Base-by-base conservation (phyloP, 2,888 invertebrate species). In the Phengaris arion region DNA sequence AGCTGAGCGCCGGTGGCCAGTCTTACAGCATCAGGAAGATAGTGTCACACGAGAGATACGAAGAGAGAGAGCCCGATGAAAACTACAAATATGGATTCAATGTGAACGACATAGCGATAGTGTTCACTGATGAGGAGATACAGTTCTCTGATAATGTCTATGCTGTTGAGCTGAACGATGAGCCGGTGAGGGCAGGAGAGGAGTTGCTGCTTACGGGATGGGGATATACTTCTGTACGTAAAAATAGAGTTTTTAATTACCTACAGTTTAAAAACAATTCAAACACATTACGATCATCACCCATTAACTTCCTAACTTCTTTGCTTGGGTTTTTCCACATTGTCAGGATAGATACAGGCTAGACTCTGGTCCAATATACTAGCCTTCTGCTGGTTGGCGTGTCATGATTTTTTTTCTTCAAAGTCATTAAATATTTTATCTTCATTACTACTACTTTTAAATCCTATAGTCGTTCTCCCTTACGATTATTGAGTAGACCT, bases 31-130 rank as follows among this genome's bases (percentile, higher is more conserved):
- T 94, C 51, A 85, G 91, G 0, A 90, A 90, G 77, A 83, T 93
- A 0, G 92, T 94, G 0, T 79, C 83, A 3, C 94, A 94, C 77
- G 89, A 92, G 59, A 81, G 87, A 0, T 94, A 94, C 68, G 89
- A 22, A 22, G 22, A 22, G 22, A 22, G 22, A 22, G 22, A 22
- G 22, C 22, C 22, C 22, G 22, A 22, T 22, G 22, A 22, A 22
- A 22, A 22, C 22, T 22, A 22, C 22, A 22, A 22, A 22, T 0
- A 22, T 0, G 1, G 22, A 22, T 22, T 1, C 35, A 91, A 93
- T 59, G 85, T 88, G 74, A 95, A 97, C 82, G 97, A 97, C 81
- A 96, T 97, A 76, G 96, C 96, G 0, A 84, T 97, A 2, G 82
- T 97, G 6, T 94, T 94, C 81, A 88, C 96, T 52, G 85, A 90